Evolutionary conservation across 2,113 vertebrate species (phyloP).

Genomic region (Danionella cerebrum): DNA sequence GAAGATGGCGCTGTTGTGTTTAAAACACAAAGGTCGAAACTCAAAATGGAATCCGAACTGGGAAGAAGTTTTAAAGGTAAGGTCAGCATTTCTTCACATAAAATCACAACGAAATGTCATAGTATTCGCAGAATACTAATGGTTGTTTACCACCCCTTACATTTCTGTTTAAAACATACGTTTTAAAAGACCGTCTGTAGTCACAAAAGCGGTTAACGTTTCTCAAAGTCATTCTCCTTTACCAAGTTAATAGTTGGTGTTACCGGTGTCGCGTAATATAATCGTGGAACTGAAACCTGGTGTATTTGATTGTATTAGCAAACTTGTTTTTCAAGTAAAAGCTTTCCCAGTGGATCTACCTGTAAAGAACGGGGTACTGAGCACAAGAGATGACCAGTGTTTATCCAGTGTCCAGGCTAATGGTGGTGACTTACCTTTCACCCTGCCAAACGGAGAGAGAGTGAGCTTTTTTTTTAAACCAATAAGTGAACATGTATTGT

Average conservation of each 20-base stretch:
- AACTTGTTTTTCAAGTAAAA: neutral
- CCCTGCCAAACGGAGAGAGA: constrained; percentile 21
- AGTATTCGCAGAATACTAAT: neutral
- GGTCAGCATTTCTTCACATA: neutral
- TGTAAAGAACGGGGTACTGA: neutral
- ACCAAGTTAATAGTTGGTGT: no score
- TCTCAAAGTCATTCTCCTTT: no score
- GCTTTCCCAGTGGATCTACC: constrained; percentile 20
- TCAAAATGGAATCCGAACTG: constrained; percentile 40
- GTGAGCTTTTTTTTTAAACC: neutral
- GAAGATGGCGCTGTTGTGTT: constrained; percentile 23
- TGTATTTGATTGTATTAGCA: neutral
- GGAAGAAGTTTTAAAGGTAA: constrained; percentile 12
- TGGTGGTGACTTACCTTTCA: neutral
- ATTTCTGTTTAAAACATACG: no score
- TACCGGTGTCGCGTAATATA: neutral
- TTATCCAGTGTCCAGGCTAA: constrained; percentile 1
- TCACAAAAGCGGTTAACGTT: neutral
- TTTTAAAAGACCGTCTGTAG: neutral
- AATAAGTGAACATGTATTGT: no score
- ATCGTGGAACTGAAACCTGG: neutral
- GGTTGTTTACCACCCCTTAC: no score
- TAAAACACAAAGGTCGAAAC: constrained; percentile 5
- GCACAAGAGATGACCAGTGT: neutral
- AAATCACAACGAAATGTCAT: no score